Percentiles rank a stretch among this genome's conserved stretches.
These are phyloP conservation scores for Carlito syrichta DNA, from an alignment of 2,113 vertebrate genomes.

Conservation along the genomic window DNA sequence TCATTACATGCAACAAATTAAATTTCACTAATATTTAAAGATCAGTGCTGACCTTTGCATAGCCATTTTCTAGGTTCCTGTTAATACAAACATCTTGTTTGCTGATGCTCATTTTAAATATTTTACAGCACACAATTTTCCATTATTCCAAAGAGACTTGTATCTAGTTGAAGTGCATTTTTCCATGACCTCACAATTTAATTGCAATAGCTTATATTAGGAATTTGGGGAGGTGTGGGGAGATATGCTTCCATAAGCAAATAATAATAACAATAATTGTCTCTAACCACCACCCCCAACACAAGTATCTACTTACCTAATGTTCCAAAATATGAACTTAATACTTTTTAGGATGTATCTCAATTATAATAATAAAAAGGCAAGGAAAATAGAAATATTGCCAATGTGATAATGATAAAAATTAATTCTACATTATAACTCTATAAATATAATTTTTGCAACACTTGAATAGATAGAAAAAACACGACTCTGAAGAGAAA, in stretches of 20 bases:
- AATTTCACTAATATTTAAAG: constrained; percentile 81
- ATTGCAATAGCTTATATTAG: constrained; percentile 68
- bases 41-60: constrained; percentile 77
- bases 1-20: constrained; percentile 76
- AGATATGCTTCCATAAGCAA: constrained; percentile 71
- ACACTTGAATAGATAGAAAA: constrained; percentile 63
- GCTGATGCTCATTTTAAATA: constrained; percentile 73
- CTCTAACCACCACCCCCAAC: neutral
- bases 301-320: constrained; percentile 72
- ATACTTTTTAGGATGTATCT: constrained; percentile 72
- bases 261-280: constrained; percentile 51
- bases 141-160: constrained; percentile 77
- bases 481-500: constrained; percentile 79
- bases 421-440: constrained; percentile 78
- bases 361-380: constrained; percentile 69
- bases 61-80: constrained; percentile 74
- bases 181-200: constrained; percentile 68
- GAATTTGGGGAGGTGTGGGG: constrained; percentile 57
- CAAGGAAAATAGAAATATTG: constrained; percentile 67
- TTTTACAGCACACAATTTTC: constrained; percentile 74
- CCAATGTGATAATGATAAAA: constrained; percentile 73
- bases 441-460: constrained; percentile 62
- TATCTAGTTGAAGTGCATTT: constrained; percentile 61
- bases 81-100: constrained; percentile 78
- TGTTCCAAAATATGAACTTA: constrained; percentile 79